These are phyloP conservation scores for Dendropsophus ebraccatus DNA, from an alignment of 2,113 vertebrate species.

Conservation along the genomic window DNA sequence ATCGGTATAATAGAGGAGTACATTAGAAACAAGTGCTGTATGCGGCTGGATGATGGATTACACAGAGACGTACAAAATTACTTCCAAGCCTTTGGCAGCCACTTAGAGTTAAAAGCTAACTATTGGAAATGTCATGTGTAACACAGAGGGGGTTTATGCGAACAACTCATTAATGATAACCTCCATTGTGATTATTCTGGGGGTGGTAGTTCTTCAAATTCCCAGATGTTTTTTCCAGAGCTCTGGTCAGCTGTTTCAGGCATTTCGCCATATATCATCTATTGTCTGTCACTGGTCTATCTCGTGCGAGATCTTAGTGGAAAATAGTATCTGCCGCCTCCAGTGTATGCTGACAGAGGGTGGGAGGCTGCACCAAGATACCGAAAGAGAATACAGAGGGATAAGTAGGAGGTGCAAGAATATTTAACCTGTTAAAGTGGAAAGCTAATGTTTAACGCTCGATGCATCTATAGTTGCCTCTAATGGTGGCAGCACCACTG, in stretches of 20 bases:
- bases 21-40: background rate
- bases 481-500: background rate
- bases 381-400: background rate
- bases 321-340: conserved; percentile 31
- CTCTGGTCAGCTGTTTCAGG: conserved; percentile 18
- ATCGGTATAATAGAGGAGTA: background rate
- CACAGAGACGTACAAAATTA: background rate
- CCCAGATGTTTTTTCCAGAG: conserved; percentile 44
- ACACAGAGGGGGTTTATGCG: conserved; percentile 25
- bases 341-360: background rate
- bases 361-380: background rate
- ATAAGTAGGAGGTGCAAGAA: conserved; percentile 14
- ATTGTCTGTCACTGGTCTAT: conserved; percentile 33
- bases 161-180: conserved; percentile 21
- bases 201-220: conserved; percentile 21
- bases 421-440: background rate
- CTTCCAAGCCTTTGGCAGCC: conserved; percentile 3
- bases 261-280: conserved; percentile 13
- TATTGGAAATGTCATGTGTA: conserved; percentile 33
- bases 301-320: conserved; percentile 20
- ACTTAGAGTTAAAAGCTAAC: background rate
- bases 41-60: background rate
- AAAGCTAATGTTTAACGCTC: background rate
- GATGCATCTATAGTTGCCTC: background rate
- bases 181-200: conserved; percentile 29